Percentiles rank a stretch among this genome's conserved stretches.
These are phyloP conservation scores for Prosapia bicincta DNA, from an alignment of 2,888 invertebrate genomes.

Conservation along the genomic window DNA sequence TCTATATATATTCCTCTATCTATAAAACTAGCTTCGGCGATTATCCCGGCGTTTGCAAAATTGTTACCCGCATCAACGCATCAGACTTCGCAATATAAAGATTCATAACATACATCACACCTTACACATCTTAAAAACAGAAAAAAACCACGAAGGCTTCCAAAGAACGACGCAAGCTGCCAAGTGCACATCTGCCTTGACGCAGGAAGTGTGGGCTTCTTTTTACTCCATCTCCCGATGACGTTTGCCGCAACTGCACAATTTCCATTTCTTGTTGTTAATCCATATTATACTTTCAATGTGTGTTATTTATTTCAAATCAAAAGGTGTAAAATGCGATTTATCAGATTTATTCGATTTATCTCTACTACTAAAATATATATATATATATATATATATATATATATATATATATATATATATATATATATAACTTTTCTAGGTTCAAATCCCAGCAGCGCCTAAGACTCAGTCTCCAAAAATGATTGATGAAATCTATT, in stretches of 20 bases:
- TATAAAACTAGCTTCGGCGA: neutral
- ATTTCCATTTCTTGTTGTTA: too few species aligned
- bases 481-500: too few species aligned
- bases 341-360: too few species aligned
- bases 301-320: too few species aligned
- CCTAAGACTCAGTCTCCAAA: too few species aligned
- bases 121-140: neutral
- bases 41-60: neutral
- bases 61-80: neutral
- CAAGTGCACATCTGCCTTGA: neutral
- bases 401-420: too few species aligned
- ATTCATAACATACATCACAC: neutral
- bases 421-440: too few species aligned
- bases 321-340: neutral
- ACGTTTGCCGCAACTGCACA: neutral
- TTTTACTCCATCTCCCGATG: neutral
- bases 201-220: neutral
- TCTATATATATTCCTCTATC: neutral
- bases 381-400: too few species aligned
- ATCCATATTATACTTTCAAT: too few species aligned
- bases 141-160: neutral
- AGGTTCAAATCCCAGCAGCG: too few species aligned
- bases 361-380: too few species aligned
- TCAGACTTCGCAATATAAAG: neutral
- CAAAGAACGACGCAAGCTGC: neutral